phyloP scores from a whole-genome alignment of 2,113 vertebrate species.

The Motacilla tschutschensis region DNA sequence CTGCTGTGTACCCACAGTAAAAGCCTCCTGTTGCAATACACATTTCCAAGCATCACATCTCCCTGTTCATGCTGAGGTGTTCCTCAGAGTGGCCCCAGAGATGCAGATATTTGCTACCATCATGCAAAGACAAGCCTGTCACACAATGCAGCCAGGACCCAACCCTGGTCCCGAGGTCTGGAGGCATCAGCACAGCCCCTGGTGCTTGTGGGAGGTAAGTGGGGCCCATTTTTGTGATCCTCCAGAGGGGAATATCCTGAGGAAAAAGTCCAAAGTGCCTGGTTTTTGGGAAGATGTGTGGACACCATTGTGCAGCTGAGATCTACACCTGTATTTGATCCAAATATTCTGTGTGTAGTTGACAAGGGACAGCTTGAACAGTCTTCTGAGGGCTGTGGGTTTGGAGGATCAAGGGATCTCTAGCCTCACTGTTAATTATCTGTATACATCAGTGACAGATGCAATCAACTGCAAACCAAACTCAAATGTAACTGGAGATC shows the following conservation, averaged over 20 bases:
- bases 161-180: too few species aligned
- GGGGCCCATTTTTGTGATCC: not conserved
- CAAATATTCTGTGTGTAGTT: not conserved
- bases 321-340: not conserved
- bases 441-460: not conserved
- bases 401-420: not conserved
- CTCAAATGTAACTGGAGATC: not conserved
- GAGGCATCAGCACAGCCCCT: not conserved
- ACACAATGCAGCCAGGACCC: fast-evolving
- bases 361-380: not conserved
- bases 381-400: not conserved
- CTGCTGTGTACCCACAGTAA: not conserved
- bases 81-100: not conserved
- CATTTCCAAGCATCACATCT: not conserved
- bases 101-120: not conserved
- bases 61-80: fast-evolving
- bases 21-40: not conserved
- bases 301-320: not conserved
- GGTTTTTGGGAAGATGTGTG: not conserved
- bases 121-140: not conserved
- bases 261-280: not conserved
- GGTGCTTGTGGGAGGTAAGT: not conserved
- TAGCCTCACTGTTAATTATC: not conserved
- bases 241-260: not conserved
- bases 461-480: not conserved